Conservation (phyloP, 2,797 vertebrate species). For the Psittacula echo region DNA sequence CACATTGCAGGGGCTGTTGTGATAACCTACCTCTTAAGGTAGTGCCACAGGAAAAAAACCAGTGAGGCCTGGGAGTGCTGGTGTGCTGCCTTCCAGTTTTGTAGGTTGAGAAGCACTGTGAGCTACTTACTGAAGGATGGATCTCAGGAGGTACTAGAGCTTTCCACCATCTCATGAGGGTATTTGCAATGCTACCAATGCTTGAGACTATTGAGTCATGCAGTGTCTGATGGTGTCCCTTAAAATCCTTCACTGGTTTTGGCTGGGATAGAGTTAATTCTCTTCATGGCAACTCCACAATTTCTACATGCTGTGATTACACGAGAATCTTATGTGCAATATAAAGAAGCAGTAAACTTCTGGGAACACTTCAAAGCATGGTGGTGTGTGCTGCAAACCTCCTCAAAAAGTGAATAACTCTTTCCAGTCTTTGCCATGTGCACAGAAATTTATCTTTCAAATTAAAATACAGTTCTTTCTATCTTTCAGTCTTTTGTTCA, state of each 20-base stretch:
- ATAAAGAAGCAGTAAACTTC: not conserved
- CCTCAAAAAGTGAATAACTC: not conserved
- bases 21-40: not conserved
- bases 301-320: not conserved
- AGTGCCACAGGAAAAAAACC: not conserved
- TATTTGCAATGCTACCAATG: not conserved
- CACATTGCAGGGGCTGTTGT: not conserved
- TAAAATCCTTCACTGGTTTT: not conserved
- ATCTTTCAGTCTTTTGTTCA: not conserved
- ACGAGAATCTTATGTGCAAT: not conserved
- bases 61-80: not conserved
- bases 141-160: not conserved
- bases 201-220: not conserved
- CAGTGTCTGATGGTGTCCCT: not conserved
- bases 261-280: not conserved
- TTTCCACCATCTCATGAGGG: not conserved
- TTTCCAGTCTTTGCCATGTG: not conserved
- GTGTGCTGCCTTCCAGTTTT: not conserved
- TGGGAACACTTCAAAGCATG: not conserved
- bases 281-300: not conserved
- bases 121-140: not conserved
- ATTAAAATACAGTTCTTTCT: not conserved
- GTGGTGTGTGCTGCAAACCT: not conserved
- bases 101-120: not conserved
- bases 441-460: not conserved